Base-by-base conservation (phyloP, 2,113 vertebrate genomes). In the Perognathus longimembris region DNA sequence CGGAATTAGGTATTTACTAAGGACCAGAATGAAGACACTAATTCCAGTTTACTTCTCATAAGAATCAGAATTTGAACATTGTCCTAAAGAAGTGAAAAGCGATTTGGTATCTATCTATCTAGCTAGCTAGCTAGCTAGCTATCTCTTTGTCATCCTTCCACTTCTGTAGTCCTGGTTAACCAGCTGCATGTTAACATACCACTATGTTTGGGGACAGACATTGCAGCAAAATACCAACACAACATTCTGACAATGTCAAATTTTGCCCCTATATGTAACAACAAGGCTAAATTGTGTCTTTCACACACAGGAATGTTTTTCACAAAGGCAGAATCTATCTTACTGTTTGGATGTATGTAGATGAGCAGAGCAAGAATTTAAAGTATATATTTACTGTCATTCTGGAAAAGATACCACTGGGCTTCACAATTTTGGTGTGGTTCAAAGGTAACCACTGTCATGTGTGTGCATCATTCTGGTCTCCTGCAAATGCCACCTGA, bases 371-470 rank as follows among this genome's bases (percentile, higher is more conserved):
- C 92, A 96, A 97, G 96, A 96, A 96, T 97, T 97, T 97, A 98
- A 97, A 98, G 97, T 92, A 93, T 92, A 97, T 98, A 98, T 98
- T 98, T 98, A 98, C 97, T 97, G 97, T 97, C 96, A 97, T 97
- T 96, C 97, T 12, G 92, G 94, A 96, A 97, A 97, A 86, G 94
- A 97, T 94, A 93, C 85, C 97, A 95, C 32, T 85, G 93, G 94
- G 92, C 96, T 96, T 96, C 92, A 91, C 94, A 93, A 92, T 95
- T 97, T 97, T 89, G 90, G 69, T 96, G 97, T 98, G 97, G 97
- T 97, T 63, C 93, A 97, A 97, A 95, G 89, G 88, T 81, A 96
- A 97, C 95, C 96, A 96, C 92, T 94, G 70, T 94, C 75, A 93
- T 45, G 45, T 12, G 45, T 36, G 95, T 96, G 95, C 95, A 97